Evolutionary conservation across 2,888 invertebrate genomes (phyloP), one percentile per base, ranked within the genome.

Genomic region (Parochlus steinenii): DNA sequence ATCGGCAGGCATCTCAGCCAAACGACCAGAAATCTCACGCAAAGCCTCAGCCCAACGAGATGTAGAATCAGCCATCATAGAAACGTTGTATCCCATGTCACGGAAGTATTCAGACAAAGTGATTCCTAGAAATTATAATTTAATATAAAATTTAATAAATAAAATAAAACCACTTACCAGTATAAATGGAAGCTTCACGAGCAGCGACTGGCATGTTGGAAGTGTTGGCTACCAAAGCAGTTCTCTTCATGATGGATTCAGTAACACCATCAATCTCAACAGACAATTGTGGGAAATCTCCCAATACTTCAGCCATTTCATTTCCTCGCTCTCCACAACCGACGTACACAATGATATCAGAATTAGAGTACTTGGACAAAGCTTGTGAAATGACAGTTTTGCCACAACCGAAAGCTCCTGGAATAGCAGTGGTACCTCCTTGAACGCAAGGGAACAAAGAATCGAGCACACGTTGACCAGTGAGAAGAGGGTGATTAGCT

Each of bases 171-270:
- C n/a, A 36, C 35, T 41, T 41, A 66, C 92, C 92, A 41, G 98
- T 98, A 62, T 98, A 98, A 59, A 98, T 99, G 56, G 97, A 98
- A 41, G 98, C 98, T 65, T 98, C 98, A 62, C 98, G 80, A 61
- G 98, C 98, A 51, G 98, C 98, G 43, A 99, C 98, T 55, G 98
- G 98, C 98, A 99, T 99, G 83, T 99, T 99, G 44, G 97, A 98
- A 19, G 98, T 99, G 65, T 99, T 99, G 52, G 98, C 98, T 14
- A 99, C 98, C 40, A 99, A 69, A 23, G 95, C 87, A 3, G 98
- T 99, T 62, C 98, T 81, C 67, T 95, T 97, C 98, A 99, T 99
- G 63, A 99, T 99, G 47, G 95, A 93, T 58, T 97, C 98, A 2
- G 85, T 86, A 25, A 75, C 73, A 7, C 98, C 98, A 11, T 92